Evolutionary conservation across 2,888 invertebrate species (phyloP), one percentile per base, ranked within the genome.

Genomic region (Bembecia ichneumoniformis): DNA sequence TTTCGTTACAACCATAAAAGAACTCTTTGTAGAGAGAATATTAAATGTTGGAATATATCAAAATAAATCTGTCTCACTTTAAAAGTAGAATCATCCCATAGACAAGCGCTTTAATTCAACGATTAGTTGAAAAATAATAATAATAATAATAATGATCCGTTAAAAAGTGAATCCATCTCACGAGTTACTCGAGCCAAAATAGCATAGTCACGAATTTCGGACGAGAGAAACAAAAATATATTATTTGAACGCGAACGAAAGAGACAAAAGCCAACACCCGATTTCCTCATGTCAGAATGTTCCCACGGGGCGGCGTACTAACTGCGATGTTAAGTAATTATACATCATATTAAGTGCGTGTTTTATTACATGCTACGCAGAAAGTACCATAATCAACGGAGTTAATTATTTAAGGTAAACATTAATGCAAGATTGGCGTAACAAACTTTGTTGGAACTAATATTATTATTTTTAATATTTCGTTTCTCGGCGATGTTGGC

Each of bases 121-220:
- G 2, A 28, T 28, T 28, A 28, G 28, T 28, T 28, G 28, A 28
- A 28, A 28, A 28, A 28, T 28, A 1, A 40, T 13, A 13, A 35
- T 35, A 35, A 35, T 35, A 35, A 35, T 35, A 11, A 66, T 55
- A 62, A 66, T 60, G 59, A 58, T 58, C 59, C 58, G 58, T 62
- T 61, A 64, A 66, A 71, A 59, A 59, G 66, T 60, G 69, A 73
- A 70, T 68, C 68, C 62, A 67, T 58, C 64, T 54, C 14, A 40
- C 28, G 14, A n/a, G 62, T 61, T 64, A n/a, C 67, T 66, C 55
- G 64, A 68, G 60, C 64, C 72, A 60, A 71, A 78, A 80, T 75
- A 66, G 69, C 71, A 69, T 34, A 72, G 81, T 81, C 83, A 83
- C 82, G 82, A 82, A 77, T 76, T 71, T 71, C 52, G 61, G 63